Percentiles rank a stretch among this genome's conserved stretches.
Conservation (phyloP, 2,888 invertebrate species). For the Lithophane semibrunnea region DNA sequence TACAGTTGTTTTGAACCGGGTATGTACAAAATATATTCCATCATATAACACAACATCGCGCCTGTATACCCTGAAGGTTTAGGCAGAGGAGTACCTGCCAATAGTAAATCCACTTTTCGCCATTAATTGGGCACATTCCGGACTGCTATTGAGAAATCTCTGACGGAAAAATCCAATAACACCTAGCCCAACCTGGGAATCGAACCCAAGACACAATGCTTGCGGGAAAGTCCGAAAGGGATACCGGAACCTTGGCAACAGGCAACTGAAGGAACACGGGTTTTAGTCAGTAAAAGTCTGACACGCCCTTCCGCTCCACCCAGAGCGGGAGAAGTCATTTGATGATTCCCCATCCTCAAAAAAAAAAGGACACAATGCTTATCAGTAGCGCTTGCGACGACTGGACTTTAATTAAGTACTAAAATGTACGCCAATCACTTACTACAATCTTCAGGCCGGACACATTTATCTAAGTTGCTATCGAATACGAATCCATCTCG, state of each 20-base stretch:
- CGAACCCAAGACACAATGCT: not conserved
- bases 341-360: no score
- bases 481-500: constrained; percentile 57
- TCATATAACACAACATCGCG: not conserved
- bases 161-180: not conserved
- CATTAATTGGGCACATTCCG: not conserved
- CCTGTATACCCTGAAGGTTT: no score
- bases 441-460: constrained; percentile 55
- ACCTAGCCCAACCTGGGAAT: not conserved
- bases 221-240: no score
- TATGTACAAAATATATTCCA: not conserved
- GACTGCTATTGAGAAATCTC: not conserved
- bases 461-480: constrained; percentile 51
- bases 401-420: not conserved
- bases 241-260: no score
- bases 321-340: no score
- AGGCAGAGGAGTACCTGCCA: no score
- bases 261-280: no score
- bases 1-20: not conserved
- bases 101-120: not conserved
- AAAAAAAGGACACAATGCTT: no score
- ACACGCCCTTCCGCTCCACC: no score
- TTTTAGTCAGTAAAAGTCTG: no score
- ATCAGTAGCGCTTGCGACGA: not conserved
- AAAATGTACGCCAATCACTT: constrained; percentile 4